Conservation (phyloP, 2,113 vertebrate genomes). For the Tychaedon coryphoeus region DNA sequence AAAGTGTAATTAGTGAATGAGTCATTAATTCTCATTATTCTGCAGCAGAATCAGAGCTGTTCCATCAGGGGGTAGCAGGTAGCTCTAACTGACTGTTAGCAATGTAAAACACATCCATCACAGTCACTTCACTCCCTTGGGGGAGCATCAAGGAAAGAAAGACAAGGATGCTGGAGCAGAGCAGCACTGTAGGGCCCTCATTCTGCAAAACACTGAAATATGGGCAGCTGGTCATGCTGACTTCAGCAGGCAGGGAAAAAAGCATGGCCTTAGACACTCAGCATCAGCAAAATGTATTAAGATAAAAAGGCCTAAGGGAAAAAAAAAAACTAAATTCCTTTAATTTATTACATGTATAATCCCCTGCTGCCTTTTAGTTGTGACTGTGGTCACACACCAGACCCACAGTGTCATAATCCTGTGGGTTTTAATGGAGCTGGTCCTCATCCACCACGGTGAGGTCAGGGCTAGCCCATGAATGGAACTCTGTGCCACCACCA, state of each 20-base stretch:
- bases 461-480: neutral
- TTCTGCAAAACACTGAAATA: neutral
- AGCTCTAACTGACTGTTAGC: neutral
- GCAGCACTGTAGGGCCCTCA: neutral
- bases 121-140: neutral
- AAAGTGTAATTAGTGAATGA: neutral
- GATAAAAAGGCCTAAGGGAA: neutral
- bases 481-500: neutral
- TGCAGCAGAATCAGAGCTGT: neutral
- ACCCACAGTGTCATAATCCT: neutral
- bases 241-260: neutral
- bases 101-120: conserved; percentile 8
- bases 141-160: neutral
- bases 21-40: conserved; percentile 36
- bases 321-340: neutral
- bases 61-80: neutral
- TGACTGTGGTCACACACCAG: neutral
- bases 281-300: conserved; percentile 41
- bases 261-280: neutral
- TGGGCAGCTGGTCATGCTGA: neutral
- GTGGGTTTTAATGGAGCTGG: neutral
- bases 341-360: neutral
- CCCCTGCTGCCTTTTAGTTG: neutral
- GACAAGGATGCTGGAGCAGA: neutral
- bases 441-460: neutral